Evolutionary conservation across 2,797 vertebrate species (phyloP).

Genomic region (Sebastes vulpes): DNA sequence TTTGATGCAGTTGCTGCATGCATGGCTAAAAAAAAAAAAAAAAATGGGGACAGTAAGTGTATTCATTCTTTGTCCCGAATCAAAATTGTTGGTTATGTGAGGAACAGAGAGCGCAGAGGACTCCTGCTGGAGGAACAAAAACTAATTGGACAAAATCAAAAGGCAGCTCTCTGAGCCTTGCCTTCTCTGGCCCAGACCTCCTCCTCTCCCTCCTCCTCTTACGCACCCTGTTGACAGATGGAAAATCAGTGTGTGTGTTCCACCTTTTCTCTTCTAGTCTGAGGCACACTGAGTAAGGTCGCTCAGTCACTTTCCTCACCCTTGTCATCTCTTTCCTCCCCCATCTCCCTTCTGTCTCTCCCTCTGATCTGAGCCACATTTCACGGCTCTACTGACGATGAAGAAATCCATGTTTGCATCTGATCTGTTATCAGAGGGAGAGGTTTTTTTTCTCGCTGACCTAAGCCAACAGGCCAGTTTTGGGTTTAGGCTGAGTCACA

Average conservation of each 20-base stretch:
- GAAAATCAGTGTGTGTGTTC: constrained; percentile 80
- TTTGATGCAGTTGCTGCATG: constrained; percentile 45
- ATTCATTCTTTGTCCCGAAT: constrained; percentile 19
- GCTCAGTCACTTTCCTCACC: constrained; percentile 56
- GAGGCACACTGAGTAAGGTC: constrained; percentile 66
- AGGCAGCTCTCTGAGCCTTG: constrained; percentile 26
- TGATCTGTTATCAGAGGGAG: constrained; percentile 46
- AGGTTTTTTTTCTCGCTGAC: constrained; percentile 25
- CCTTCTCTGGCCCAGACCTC: constrained; percentile 17
- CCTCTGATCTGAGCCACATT: constrained; percentile 48
- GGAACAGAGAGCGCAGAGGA: background rate
- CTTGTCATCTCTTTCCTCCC: constrained; percentile 41
- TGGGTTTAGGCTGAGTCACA: constrained; percentile 59
- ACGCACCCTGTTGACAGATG: constrained; percentile 74
- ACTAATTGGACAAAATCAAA: constrained; percentile 58
- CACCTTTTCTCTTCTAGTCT: constrained; percentile 77
- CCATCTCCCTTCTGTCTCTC: constrained; percentile 44
- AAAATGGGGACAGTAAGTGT: background rate
- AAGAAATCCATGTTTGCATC: constrained; percentile 16
- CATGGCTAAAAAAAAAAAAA: constrained; percentile 5
- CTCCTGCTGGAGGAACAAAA: constrained; percentile 37
- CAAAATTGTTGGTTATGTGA: constrained; percentile 16
- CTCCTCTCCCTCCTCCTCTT: background rate
- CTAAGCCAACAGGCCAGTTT: constrained; percentile 50
- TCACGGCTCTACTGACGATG: background rate